Percentiles rank a stretch among this genome's conserved stretches.
Evolutionary conservation across 2,113 vertebrate genomes (phyloP).

Genomic region (Nothocercus julius): DNA sequence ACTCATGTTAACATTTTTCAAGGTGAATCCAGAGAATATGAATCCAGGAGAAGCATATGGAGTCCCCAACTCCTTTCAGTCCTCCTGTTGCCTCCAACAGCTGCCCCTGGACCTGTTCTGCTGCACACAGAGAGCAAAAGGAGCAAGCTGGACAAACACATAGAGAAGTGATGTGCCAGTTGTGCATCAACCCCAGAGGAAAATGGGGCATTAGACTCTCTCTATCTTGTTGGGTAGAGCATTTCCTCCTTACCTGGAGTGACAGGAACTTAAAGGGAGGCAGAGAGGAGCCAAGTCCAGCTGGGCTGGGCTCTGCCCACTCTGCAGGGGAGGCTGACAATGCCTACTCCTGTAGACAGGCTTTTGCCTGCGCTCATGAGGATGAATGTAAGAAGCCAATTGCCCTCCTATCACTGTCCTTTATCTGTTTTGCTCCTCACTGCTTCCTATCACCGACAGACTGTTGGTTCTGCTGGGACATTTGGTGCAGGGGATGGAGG

Average conservation of each 20-base stretch:
- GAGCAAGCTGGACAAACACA: neutral
- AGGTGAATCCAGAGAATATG: neutral
- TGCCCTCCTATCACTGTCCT: neutral
- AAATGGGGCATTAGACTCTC: neutral
- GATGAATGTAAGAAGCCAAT: neutral
- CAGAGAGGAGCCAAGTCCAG: neutral
- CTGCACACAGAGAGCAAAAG: neutral
- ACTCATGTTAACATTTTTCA: neutral
- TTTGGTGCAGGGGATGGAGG: neutral
- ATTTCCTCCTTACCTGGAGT: neutral
- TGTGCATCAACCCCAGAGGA: neutral
- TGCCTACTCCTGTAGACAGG: too few species aligned
- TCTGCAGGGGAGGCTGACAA: too few species aligned
- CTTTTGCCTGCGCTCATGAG: too few species aligned
- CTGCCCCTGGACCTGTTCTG: neutral
- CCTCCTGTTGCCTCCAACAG: neutral
- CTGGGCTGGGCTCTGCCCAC: neutral
- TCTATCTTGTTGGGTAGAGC: neutral
- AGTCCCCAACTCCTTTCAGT: neutral
- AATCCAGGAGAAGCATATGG: neutral
- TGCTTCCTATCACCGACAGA: neutral
- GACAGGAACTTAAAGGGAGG: neutral
- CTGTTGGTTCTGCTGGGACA: neutral
- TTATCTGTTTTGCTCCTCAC: neutral
- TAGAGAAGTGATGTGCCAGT: neutral